These are phyloP conservation scores for Pentamera pediparva DNA, from an alignment of 53 echinoderm and acorn worm species.

Conservation along the genomic window DNA sequence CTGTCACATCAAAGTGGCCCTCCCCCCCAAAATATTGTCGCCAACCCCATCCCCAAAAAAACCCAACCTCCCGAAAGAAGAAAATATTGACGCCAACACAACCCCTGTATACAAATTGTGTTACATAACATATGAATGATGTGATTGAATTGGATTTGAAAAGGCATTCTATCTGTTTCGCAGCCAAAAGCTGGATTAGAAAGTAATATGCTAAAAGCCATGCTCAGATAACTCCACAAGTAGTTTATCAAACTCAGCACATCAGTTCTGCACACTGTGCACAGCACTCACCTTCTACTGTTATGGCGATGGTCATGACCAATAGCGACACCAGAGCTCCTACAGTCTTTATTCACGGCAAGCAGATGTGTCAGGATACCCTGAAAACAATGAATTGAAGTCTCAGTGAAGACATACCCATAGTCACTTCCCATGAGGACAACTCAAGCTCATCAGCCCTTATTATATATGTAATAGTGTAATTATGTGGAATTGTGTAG, in stretches of 20 bases:
- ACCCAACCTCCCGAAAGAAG: too few species aligned
- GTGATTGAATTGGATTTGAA: too few species aligned
- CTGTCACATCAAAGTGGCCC: not conserved
- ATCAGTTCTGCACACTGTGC: too few species aligned
- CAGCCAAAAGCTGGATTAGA: not conserved
- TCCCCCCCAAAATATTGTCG: not conserved
- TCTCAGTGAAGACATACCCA: not conserved
- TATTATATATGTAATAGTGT: too few species aligned
- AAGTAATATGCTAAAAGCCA: too few species aligned
- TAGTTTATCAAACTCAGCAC: too few species aligned
- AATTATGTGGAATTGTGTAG: too few species aligned
- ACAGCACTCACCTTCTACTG: constrained; percentile 71
- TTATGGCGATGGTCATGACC: constrained; percentile 78
- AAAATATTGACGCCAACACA: too few species aligned
- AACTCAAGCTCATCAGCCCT: not conserved
- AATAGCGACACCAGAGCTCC: constrained; percentile 64
- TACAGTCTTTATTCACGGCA: constrained; percentile 60
- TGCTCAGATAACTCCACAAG: too few species aligned
- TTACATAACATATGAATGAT: too few species aligned
- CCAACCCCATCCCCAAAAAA: not conserved
- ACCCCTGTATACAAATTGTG: too few species aligned
- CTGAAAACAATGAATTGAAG: constrained; percentile 30
- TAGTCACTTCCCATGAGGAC: not conserved
- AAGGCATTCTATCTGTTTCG: not conserved
- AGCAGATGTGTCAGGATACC: constrained; percentile 74